Percentiles rank a stretch among this genome's conserved stretches.
Evolutionary conservation across 2,888 invertebrate genomes (phyloP).

Genomic region (Heliconius ismenius): DNA sequence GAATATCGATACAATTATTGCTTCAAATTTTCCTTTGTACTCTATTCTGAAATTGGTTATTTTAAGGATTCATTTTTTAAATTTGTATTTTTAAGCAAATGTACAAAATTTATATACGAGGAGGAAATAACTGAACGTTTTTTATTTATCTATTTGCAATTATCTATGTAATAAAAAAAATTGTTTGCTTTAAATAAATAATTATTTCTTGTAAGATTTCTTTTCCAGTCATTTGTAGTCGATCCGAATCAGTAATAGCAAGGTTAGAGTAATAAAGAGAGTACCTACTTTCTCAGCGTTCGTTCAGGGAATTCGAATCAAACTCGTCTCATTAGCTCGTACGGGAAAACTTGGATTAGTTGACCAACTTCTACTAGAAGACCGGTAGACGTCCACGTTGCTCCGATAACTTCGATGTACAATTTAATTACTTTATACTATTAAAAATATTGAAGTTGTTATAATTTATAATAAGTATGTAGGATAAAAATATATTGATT

Average conservation of each 20-base stretch:
- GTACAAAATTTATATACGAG: background rate
- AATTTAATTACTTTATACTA: slow-evolving; percentile 33
- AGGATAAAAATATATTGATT: background rate
- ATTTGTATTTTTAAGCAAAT: background rate
- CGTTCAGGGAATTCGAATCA: slow-evolving; percentile 72
- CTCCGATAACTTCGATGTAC: slow-evolving; percentile 47
- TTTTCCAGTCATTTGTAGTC: no score
- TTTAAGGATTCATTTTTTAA: background rate
- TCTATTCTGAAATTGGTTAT: background rate
- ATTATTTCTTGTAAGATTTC: no score
- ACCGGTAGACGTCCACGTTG: slow-evolving; percentile 45
- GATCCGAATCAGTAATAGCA: slow-evolving; percentile 16
- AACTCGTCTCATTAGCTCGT: slow-evolving; percentile 79
- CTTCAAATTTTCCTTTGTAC: background rate
- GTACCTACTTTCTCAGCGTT: slow-evolving; percentile 58
- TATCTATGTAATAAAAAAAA: no score
- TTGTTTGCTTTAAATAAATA: no score
- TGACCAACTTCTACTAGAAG: slow-evolving; percentile 69
- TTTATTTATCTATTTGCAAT: no score
- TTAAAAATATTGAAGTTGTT: slow-evolving; percentile 22
- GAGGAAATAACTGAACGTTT: no score
- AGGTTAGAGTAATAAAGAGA: slow-evolving; percentile 36
- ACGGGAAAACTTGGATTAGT: slow-evolving; percentile 81
- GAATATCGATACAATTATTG: slow-evolving; percentile 19
- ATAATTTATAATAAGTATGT: slow-evolving; percentile 4